These are phyloP conservation scores for Proisotoma minuta DNA, from an alignment of 2,888 invertebrate species.

Conservation along the genomic window DNA sequence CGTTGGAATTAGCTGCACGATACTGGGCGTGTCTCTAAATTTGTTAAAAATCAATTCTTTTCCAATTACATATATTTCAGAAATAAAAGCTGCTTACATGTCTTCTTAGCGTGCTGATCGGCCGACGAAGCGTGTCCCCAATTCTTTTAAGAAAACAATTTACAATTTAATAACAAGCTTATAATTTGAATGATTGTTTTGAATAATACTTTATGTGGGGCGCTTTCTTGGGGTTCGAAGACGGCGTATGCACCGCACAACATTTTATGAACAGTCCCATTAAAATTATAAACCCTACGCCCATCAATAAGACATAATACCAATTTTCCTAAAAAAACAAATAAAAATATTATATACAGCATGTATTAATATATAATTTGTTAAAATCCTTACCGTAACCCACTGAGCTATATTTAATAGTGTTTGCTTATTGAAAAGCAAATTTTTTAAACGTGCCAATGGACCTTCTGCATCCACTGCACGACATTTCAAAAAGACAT, in stretches of 20 bases:
- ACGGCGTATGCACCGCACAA: conserved; percentile 99
- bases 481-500: conserved; percentile 97
- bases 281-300: conserved; percentile 83
- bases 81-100: conserved; percentile 61
- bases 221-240: conserved; percentile 94
- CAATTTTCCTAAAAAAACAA: conserved; percentile 65
- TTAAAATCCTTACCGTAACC: conserved; percentile 65
- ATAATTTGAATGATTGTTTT: too few relatives aligned
- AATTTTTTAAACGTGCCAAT: conserved; percentile 89
- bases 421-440: conserved; percentile 86
- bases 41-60: background rate
- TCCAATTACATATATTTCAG: background rate
- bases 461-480: conserved; percentile 99
- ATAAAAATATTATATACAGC: background rate
- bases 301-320: conserved; percentile 85
- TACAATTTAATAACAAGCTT: too few relatives aligned
- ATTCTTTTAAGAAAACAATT: conserved; percentile 54
- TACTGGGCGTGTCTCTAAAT: conserved; percentile 44
- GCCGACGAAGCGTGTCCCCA: conserved; percentile 82
- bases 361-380: background rate
- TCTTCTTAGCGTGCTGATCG: conserved; percentile 83
- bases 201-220: conserved; percentile 81
- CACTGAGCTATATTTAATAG: conserved; percentile 82
- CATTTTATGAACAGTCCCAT: conserved; percentile 99
- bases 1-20: conserved; percentile 41